These are phyloP conservation scores for Athene cunicularia DNA, from an alignment of 2,113 vertebrate genomes.

Conservation along the genomic window DNA sequence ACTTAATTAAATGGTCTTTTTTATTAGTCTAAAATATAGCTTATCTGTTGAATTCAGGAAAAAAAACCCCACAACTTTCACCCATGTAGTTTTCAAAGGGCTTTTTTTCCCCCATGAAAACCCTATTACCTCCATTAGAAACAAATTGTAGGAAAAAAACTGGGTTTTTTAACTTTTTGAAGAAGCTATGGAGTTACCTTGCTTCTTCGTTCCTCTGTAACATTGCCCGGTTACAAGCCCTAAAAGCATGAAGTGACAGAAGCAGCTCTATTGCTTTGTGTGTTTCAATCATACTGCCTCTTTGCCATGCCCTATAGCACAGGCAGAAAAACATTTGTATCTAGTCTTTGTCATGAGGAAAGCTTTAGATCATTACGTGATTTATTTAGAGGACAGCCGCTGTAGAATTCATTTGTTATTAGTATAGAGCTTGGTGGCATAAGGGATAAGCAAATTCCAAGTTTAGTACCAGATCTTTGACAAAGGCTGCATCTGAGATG, in stretches of 20 bases:
- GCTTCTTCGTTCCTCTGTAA: not conserved
- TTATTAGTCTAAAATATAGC: not conserved
- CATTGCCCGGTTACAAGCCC: not conserved
- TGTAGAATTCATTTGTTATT: not conserved
- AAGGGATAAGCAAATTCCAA: not conserved
- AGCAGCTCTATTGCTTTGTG: not conserved
- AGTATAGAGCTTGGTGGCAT: not conserved
- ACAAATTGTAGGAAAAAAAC: not conserved
- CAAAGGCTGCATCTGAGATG: not conserved
- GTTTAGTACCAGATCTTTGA: not conserved
- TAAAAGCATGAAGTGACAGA: not conserved
- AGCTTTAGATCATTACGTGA: not conserved
- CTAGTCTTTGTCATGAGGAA: not conserved
- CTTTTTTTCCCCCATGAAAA: not conserved
- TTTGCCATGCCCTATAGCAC: not conserved
- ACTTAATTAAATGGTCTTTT: not conserved
- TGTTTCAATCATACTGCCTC: not conserved
- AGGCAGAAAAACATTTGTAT: not conserved
- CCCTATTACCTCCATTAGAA: not conserved
- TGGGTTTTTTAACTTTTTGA: not conserved
- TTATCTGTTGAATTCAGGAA: not conserved
- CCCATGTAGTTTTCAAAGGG: not conserved
- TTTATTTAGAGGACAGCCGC: not conserved
- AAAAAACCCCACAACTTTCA: rapidly evolving
- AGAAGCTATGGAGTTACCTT: not conserved